Evolutionary conservation across 2,797 vertebrate genomes (phyloP), one percentile per base, ranked within the genome.

Genomic region (Garrulus glandarius): DNA sequence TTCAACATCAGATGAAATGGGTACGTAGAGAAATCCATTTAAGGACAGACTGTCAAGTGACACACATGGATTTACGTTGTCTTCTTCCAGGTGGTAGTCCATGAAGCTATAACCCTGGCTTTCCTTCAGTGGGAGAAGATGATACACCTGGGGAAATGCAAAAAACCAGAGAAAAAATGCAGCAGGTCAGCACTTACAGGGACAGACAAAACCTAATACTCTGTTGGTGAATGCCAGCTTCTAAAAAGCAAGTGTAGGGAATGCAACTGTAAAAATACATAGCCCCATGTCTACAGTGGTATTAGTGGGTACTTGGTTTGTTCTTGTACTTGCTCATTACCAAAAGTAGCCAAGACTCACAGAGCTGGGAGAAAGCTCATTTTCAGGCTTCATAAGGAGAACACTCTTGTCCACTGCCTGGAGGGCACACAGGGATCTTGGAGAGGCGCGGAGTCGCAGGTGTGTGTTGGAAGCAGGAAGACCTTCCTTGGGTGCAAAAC

Each of bases 391-490:
- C 96, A 98, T 84, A 56, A 99, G 97, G 27, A 99, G 97, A 76
- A 99, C 84, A 1, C 99, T 99, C 84, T 98, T 98, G 96, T 99
- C 99, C 34, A 99, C 98, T 9, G 98, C 99, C 18, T 98, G 96
- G 34, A 99, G 87, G 0, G 98, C 99, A 61, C 99, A 99, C 76
- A 99, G 67, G 7, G 99, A 99, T 24, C 95, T 97, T 4, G 98
- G 98, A 3, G 98, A 92, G 24, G 99, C 97, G 13, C 57, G 92
- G 32, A 99, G 93, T 4, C n/a, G 96, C 53, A 99, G 94, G 1
- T 46, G 92, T 15, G 97, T 95, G 6, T 87, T 61, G 10, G 97
- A 98, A 12, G 97, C 97, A 1, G 99, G 99, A 69, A 99, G 97
- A 67, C 97, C 91, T 74, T 98, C 96, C 11, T 81, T 16, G 4